Evolutionary conservation across 1,140 invertebrate genomes (phyloP).

Genomic region (Apolygus lucorum): DNA sequence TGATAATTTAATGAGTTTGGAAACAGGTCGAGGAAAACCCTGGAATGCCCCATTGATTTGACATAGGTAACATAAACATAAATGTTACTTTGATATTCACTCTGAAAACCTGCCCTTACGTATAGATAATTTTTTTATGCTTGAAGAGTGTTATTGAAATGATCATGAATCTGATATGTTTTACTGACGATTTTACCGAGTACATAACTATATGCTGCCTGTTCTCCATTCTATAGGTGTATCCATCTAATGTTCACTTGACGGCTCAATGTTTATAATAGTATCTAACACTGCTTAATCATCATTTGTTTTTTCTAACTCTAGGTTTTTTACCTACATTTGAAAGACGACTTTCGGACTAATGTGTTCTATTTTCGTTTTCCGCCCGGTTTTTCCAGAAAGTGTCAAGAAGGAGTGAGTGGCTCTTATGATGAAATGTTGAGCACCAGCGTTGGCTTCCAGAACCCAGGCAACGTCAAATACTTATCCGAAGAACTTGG

Average conservation of each 20-base stretch:
- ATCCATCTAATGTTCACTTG: neutral
- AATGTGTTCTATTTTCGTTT: neutral
- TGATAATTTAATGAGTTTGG: too few relatives aligned
- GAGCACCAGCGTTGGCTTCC: slow-evolving; percentile 74
- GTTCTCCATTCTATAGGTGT: neutral
- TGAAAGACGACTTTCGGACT: neutral
- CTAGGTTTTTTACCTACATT: neutral
- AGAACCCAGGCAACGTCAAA: slow-evolving; percentile 80
- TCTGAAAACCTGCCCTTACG: too few relatives aligned
- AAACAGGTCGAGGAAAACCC: too few relatives aligned
- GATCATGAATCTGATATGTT: too few relatives aligned
- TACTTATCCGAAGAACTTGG: slow-evolving; percentile 64
- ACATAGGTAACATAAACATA: too few relatives aligned
- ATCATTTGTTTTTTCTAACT: neutral
- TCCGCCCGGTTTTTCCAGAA: slow-evolving; percentile 43
- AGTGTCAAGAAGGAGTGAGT: slow-evolving; percentile 66
- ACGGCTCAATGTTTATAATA: neutral
- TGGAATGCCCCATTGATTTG: too few relatives aligned
- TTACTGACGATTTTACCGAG: too few relatives aligned
- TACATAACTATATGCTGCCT: neutral
- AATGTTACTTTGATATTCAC: too few relatives aligned
- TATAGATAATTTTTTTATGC: too few relatives aligned
- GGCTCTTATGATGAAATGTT: slow-evolving; percentile 75
- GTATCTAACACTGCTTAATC: neutral
- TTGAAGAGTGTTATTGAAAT: too few relatives aligned